Base-by-base conservation (phyloP, 1,140 invertebrate species). In the Pachypeltis micranthus region DNA sequence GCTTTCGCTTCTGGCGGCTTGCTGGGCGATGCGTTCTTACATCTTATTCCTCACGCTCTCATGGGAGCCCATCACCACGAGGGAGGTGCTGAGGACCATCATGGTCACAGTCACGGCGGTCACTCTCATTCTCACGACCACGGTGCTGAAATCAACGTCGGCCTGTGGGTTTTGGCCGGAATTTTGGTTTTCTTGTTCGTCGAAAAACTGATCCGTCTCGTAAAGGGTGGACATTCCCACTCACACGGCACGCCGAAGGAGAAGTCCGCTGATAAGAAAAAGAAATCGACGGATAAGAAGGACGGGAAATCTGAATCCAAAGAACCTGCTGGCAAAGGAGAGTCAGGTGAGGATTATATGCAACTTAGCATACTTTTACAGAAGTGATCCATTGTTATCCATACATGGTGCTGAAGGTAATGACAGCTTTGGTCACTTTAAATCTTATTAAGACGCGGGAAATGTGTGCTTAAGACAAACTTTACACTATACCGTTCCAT, bases 1-100 rank as follows among this genome's bases (percentile, higher is more conserved):
- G 92, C 90, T 63, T 97, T 98, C 79, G 94, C 93, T 4, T 94
- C 93, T 3, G 95, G 95, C 56, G 93, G 94, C 64, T 76, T 98
- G 12, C 77, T 98, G 1, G 95, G 94, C 7, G 95, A 98, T 80
- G 93, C 95, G 2, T 98, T 98, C 77, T 76, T 98, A 1, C 95
- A 98, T 80, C 76, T 98, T 25, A 98, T 98, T 72, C 95, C 95
- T 31, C 94, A 98, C 79, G 92, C 94, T 19, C 79, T 95, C 1
- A 77, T 84, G 7, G 51, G 51, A 39, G 81, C 86, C 4, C 80
- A 83, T 63, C 71, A 72, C 26, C 55, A 63, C 27, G 57, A 29
- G 2, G 21, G 55, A 29, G 72, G 74, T 29, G 72, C 66, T 24
- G 76, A n/a, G n/a, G n/a, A n/a, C n/a, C n/a, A n/a, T n/a, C n/a